phyloP scores from a whole-genome alignment of 1,140 invertebrate genomes.

The Papilio glaucus region DNA sequence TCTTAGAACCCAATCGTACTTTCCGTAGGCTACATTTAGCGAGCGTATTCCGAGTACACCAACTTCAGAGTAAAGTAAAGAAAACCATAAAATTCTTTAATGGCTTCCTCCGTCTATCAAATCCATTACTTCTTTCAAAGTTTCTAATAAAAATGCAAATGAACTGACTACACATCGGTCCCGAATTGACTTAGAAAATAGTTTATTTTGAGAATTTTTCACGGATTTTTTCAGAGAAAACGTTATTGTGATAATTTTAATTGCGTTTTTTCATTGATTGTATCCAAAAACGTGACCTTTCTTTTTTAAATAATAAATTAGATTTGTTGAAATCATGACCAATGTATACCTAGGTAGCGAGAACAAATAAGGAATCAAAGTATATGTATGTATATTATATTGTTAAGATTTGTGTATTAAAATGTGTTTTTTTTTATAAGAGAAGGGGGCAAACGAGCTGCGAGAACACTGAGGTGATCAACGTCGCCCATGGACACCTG shows the following conservation, averaged over 20 bases:
- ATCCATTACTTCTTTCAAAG: constrained; percentile 70
- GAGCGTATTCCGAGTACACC: constrained; percentile 1
- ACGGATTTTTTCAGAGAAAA: constrained; percentile 21
- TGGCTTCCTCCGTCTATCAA: constrained; percentile 48
- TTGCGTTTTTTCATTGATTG: neutral
- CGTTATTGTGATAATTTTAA: neutral
- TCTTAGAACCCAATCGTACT: too few relatives aligned
- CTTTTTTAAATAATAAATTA: too few relatives aligned
- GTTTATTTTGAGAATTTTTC: constrained; percentile 53
- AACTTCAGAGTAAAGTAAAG: constrained; percentile 41
- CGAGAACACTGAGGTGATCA: too few relatives aligned
- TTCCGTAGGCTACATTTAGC: neutral
- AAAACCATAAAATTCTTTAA: constrained; percentile 53
- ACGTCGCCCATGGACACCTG: too few relatives aligned
- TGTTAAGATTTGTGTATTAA: too few relatives aligned
- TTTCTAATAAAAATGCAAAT: constrained; percentile 76
- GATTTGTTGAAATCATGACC: too few relatives aligned
- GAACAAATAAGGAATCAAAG: too few relatives aligned
- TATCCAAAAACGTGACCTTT: neutral
- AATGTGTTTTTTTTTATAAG: too few relatives aligned
- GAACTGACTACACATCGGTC: constrained; percentile 60
- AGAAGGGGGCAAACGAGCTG: too few relatives aligned
- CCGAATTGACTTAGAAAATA: constrained; percentile 64
- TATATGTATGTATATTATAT: too few relatives aligned
- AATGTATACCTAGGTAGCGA: too few relatives aligned